These are phyloP conservation scores for Cirrhinus mrigala DNA, from an alignment of 2,797 vertebrate species.

Conservation along the genomic window DNA sequence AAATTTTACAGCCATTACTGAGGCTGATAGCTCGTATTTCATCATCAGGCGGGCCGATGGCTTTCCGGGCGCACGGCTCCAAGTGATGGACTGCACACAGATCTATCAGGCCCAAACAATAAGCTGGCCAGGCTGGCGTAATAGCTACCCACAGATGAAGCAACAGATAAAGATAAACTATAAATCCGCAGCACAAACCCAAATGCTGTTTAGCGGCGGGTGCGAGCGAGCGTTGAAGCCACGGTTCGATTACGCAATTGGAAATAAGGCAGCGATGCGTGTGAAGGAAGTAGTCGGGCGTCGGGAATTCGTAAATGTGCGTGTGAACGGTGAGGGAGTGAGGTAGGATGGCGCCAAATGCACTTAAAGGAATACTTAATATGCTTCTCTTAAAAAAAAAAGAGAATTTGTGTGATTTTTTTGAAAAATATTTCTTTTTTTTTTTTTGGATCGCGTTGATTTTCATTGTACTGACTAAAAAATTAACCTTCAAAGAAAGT, in stretches of 20 bases:
- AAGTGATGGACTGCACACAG: slow-evolving; percentile 90
- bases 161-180: slow-evolving; percentile 96
- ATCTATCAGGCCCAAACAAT: slow-evolving; percentile 95
- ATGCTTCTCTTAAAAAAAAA: no score
- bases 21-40: slow-evolving; percentile 99
- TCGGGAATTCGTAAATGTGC: slow-evolving; percentile 30
- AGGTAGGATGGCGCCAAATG: background rate
- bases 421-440: background rate
- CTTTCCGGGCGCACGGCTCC: slow-evolving; percentile 86
- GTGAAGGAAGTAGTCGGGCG: background rate
- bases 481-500: background rate
- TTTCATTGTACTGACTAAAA: background rate
- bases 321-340: slow-evolving; percentile 1
- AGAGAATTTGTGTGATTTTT: no score
- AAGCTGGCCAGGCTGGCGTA: slow-evolving; percentile 89
- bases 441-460: background rate
- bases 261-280: slow-evolving; percentile 22
- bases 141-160: slow-evolving; percentile 97
- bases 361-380: background rate
- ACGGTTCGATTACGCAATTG: slow-evolving; percentile 61
- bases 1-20: slow-evolving; percentile 99
- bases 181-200: slow-evolving; percentile 88
- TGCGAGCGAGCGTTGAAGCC: slow-evolving; percentile 65
- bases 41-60: slow-evolving; percentile 98
- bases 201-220: slow-evolving; percentile 69